Conservation (phyloP, 2,113 vertebrate genomes). For the Sciurus niger region DNA sequence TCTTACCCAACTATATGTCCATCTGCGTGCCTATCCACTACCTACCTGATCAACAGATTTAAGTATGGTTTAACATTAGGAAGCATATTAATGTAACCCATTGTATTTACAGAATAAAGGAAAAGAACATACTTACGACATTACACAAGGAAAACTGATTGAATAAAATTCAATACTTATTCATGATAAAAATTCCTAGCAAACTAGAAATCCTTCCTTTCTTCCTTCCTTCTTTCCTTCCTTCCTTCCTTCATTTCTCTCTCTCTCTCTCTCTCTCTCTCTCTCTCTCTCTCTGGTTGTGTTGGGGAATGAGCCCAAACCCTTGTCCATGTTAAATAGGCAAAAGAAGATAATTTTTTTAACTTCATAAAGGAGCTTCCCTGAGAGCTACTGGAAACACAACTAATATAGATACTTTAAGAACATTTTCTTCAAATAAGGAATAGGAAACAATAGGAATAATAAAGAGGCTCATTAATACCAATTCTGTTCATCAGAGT, state of each 20-base stretch:
- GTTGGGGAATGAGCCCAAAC: background rate
- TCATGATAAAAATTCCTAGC: background rate
- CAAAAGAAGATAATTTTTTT: background rate
- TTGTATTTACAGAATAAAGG: slow-evolving; percentile 11
- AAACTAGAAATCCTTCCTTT: background rate
- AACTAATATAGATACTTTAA: background rate
- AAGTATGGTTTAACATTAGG: background rate
- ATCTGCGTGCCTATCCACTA: too few relatives aligned
- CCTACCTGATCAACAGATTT: background rate
- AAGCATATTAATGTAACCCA: background rate
- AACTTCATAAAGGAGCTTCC: background rate
- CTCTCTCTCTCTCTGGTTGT: background rate
- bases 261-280: too few relatives aligned
- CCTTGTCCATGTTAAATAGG: background rate
- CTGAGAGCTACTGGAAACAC: background rate
- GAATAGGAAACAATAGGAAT: background rate
- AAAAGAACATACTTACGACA: background rate
- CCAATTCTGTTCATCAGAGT: background rate
- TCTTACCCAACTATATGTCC: background rate
- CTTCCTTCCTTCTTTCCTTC: too few relatives aligned
- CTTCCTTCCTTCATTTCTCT: too few relatives aligned
- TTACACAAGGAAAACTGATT: background rate
- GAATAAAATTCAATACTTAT: background rate
- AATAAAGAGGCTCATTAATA: background rate
- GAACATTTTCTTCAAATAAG: background rate